phyloP scores from a whole-genome alignment of 2,797 vertebrate genomes.

The Todus mexicanus region DNA sequence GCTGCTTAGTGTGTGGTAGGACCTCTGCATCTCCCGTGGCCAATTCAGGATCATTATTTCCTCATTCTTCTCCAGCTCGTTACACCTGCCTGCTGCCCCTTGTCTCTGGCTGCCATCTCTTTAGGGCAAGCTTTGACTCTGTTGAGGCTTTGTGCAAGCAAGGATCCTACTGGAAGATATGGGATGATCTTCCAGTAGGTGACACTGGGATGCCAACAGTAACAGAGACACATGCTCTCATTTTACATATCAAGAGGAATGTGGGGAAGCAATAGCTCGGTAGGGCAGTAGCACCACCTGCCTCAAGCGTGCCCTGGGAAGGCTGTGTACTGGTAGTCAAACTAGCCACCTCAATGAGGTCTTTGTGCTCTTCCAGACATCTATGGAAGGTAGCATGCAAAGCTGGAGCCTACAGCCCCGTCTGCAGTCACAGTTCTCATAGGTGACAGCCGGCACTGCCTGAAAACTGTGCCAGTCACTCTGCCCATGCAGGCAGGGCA shows the following conservation, averaged over 20 bases:
- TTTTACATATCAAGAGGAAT: background rate
- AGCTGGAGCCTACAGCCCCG: background rate
- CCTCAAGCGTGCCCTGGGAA: background rate
- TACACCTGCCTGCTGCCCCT: background rate
- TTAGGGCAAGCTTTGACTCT: background rate
- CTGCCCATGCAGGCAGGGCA: accelerated
- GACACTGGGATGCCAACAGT: background rate
- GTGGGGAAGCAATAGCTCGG: background rate
- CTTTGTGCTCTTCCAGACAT: background rate
- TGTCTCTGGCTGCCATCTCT: background rate
- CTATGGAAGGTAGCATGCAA: background rate
- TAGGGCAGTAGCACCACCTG: background rate
- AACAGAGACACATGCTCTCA: background rate
- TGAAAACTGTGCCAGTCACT: background rate
- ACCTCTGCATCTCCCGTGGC: background rate
- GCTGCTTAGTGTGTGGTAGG: background rate
- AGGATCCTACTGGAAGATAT: background rate
- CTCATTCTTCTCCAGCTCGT: background rate
- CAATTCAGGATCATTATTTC: background rate
- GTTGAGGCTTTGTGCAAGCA: accelerated
- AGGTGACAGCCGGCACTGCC: background rate
- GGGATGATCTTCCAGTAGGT: too few species aligned
- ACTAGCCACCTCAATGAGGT: background rate
- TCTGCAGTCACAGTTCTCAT: background rate
- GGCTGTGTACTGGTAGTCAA: background rate